phyloP scores from a whole-genome alignment of 1,140 invertebrate species.

The Tetragnatha versicolor region DNA sequence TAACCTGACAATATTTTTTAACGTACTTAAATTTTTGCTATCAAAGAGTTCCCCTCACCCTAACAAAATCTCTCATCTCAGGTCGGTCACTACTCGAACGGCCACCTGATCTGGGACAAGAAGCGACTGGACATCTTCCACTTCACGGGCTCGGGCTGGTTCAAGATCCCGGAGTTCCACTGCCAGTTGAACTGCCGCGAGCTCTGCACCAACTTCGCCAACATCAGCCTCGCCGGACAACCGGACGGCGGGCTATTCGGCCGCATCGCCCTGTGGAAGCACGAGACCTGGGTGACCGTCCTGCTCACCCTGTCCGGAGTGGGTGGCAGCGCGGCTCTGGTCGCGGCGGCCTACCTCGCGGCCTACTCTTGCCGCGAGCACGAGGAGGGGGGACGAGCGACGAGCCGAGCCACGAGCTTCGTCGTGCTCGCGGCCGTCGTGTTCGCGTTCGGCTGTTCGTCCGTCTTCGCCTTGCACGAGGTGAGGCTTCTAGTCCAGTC shows the following conservation, averaged over 20 bases:
- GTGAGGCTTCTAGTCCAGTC: too few species aligned
- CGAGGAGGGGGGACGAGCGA: constrained; percentile 68
- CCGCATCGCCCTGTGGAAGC: constrained; percentile 60
- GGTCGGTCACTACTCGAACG: constrained; percentile 27
- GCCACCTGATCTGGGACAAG: constrained; percentile 6
- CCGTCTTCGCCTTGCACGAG: constrained; percentile 69
- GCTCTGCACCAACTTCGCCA: constrained; percentile 20
- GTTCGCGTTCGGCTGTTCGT: constrained; percentile 66
- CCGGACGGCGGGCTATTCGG: constrained; percentile 57
- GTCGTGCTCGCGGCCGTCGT: constrained; percentile 66
- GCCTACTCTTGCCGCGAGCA: constrained; percentile 67
- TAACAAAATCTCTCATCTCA: background rate
- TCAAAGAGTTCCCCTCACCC: too few species aligned
- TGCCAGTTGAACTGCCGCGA: constrained; percentile 5
- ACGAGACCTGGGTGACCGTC: constrained; percentile 66
- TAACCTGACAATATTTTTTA: background rate
- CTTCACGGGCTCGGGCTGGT: constrained; percentile 34
- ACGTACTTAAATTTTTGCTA: too few species aligned
- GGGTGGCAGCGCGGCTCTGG: constrained; percentile 65
- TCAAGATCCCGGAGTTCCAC: constrained; percentile 49
- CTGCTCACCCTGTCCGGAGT: constrained; percentile 65
- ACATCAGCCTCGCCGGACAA: background rate
- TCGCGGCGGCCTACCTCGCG: constrained; percentile 67
- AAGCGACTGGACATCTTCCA: constrained; percentile 37
- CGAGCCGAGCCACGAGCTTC: constrained; percentile 68